These are phyloP conservation scores for Serranus cabrilla DNA, from an alignment of 2,797 vertebrate genomes.

Conservation along the genomic window DNA sequence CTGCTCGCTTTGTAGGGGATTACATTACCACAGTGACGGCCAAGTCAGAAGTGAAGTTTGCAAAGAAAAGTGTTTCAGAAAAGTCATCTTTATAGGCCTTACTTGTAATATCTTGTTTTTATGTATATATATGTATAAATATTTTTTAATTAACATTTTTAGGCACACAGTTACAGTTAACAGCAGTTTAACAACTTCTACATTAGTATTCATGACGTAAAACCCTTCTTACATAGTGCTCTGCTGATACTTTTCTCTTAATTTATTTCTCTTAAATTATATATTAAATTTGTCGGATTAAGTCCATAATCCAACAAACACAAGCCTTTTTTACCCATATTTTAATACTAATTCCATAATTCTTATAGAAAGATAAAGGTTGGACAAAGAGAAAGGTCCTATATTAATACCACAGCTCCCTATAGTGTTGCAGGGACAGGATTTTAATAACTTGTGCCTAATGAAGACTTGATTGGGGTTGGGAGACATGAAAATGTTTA, in stretches of 20 bases:
- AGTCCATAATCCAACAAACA: too few relatives aligned
- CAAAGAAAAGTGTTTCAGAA: background rate
- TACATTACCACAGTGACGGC: background rate
- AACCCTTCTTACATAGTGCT: too few relatives aligned
- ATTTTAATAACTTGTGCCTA: slow-evolving; percentile 3
- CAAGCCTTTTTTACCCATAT: background rate
- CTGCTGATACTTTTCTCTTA: too few relatives aligned
- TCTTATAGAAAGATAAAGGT: too few relatives aligned
- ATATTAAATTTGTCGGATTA: too few relatives aligned
- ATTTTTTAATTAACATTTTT: too few relatives aligned
- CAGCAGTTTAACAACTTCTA: too few relatives aligned
- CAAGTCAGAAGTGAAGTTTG: background rate
- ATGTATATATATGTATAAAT: too few relatives aligned
- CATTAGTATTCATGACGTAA: too few relatives aligned
- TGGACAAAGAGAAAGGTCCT: background rate
- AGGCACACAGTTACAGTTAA: too few relatives aligned
- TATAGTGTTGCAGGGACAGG: background rate
- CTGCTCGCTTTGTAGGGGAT: slow-evolving; percentile 15
- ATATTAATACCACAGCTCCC: background rate
- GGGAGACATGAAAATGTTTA: background rate
- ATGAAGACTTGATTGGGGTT: slow-evolving; percentile 22
- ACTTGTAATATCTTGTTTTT: too few relatives aligned
- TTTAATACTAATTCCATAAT: background rate
- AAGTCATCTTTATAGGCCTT: background rate
- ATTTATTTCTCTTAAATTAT: too few relatives aligned